Percentiles rank a stretch among this genome's conserved stretches.
Conservation (phyloP, 2,797 vertebrate genomes). For the Hyperoplus immaculatus region DNA sequence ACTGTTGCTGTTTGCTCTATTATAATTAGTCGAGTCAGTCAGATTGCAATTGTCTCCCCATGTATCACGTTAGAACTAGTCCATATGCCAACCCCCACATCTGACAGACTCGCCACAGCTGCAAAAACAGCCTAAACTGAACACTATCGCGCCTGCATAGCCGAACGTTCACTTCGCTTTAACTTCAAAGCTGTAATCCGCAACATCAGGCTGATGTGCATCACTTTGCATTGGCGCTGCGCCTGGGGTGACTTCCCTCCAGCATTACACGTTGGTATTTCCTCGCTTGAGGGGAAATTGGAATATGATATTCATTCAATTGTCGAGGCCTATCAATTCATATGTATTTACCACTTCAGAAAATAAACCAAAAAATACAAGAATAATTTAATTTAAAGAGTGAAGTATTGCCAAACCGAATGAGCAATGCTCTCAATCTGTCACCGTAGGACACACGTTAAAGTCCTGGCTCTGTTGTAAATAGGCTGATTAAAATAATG, state of each 20-base stretch:
- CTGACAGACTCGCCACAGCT: background rate
- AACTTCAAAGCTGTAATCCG: conserved; percentile 7
- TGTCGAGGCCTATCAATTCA: no score
- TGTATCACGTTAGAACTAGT: background rate
- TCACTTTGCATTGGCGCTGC: conserved; percentile 54
- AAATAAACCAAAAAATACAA: no score
- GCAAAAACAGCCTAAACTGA: background rate
- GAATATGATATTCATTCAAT: background rate
- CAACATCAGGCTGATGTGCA: conserved; percentile 35
- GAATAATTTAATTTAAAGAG: no score
- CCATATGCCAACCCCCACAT: background rate
- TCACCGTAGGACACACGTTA: no score
- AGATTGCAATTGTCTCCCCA: no score
- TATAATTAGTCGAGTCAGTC: background rate
- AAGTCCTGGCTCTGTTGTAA: no score
- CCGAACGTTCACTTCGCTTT: background rate
- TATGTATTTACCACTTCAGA: no score
- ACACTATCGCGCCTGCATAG: background rate
- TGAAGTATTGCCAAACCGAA: no score
- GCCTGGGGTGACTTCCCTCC: conserved; percentile 46
- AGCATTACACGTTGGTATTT: conserved; percentile 7
- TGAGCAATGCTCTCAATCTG: no score
- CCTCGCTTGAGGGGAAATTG: background rate
- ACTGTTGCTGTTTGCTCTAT: background rate
- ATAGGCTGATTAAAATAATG: no score